phyloP scores from a whole-genome alignment of 2,113 vertebrate genomes.

The Dendropsophus ebraccatus region DNA sequence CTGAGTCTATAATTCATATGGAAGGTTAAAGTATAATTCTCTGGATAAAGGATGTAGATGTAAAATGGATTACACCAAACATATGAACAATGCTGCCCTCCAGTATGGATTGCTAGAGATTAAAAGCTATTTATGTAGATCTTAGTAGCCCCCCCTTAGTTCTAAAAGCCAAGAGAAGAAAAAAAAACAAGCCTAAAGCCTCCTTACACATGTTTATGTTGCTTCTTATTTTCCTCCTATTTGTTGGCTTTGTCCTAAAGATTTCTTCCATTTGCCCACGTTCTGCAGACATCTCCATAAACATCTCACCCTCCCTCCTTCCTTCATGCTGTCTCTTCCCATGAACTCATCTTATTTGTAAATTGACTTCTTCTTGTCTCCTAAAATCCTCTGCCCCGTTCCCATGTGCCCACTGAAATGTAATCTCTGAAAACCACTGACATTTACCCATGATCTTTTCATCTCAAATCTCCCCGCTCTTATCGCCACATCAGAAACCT shows the following conservation, averaged over 20 bases:
- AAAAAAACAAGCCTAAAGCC: not conserved
- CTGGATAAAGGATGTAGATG: slow-evolving; percentile 17
- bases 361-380: slow-evolving; percentile 12
- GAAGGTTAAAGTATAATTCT: not conserved
- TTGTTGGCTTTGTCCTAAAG: not conserved
- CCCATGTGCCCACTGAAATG: slow-evolving; percentile 26
- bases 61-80: slow-evolving; percentile 11
- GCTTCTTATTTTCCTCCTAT: not conserved
- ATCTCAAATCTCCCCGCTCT: not conserved
- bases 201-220: slow-evolving; percentile 38
- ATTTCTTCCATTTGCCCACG: slow-evolving; percentile 22
- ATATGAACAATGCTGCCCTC: slow-evolving; percentile 12
- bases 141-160: not conserved
- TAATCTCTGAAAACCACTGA: not conserved
- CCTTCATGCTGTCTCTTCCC: slow-evolving; percentile 19
- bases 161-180: not conserved
- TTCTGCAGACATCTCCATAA: slow-evolving; percentile 39
- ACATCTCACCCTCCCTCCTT: slow-evolving; percentile 35
- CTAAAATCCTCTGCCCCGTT: slow-evolving; percentile 34
- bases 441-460: not conserved
- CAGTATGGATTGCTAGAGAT: slow-evolving; percentile 31
- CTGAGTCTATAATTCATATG: not conserved
- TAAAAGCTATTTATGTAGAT: not conserved
- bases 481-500: not conserved
- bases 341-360: slow-evolving; percentile 35